Percentiles rank a stretch among this genome's conserved stretches.
Evolutionary conservation across 2,113 vertebrate genomes (phyloP).

Genomic region (Ivindomyrus marchei): DNA sequence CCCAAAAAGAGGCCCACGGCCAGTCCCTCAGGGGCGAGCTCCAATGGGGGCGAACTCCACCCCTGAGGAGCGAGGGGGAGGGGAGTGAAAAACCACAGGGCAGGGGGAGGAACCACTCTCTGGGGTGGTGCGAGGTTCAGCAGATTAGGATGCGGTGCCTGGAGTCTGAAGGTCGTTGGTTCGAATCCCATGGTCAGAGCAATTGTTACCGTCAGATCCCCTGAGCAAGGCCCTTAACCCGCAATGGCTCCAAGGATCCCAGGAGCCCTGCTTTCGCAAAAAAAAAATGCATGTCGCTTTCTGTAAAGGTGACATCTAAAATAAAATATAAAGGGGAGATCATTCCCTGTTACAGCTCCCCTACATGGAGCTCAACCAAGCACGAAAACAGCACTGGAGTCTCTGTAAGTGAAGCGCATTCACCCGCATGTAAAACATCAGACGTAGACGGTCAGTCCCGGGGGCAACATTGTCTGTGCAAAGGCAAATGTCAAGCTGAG

Average conservation of each 20-base stretch:
- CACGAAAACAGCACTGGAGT: not conserved
- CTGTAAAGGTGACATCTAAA: not conserved
- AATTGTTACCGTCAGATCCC: not conserved
- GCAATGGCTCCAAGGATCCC: not conserved
- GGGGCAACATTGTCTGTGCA: not conserved
- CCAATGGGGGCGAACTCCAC: too few species aligned
- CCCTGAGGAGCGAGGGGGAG: not conserved
- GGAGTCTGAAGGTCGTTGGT: not conserved
- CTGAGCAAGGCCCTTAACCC: not conserved
- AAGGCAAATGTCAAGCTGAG: not conserved
- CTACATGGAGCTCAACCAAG: not conserved
- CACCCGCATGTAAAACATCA: not conserved
- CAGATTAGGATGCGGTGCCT: not conserved
- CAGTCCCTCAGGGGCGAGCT: not conserved
- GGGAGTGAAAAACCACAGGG: not conserved
- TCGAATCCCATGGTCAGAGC: not conserved
- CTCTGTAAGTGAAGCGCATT: not conserved
- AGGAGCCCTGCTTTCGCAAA: not conserved
- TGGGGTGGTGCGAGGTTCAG: not conserved
- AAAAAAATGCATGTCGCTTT: not conserved
- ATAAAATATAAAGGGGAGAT: not conserved
- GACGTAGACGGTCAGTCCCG: not conserved
- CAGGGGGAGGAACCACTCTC: not conserved
- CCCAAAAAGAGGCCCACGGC: not conserved
- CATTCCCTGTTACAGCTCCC: not conserved